Base-by-base conservation (phyloP, 2,113 vertebrate genomes). In the Stictonetta naevosa region DNA sequence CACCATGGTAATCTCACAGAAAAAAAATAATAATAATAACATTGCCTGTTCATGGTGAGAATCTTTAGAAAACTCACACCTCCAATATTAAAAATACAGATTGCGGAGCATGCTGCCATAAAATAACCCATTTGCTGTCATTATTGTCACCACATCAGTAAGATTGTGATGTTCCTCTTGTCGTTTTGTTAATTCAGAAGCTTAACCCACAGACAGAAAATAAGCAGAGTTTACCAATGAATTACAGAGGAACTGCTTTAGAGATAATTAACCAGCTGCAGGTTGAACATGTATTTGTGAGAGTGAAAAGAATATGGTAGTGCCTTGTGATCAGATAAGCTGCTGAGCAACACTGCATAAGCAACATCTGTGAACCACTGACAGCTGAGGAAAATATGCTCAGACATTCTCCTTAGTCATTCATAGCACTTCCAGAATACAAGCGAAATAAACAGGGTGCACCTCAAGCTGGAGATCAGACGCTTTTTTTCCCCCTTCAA, bases 301-400 rank as follows among this genome's bases (percentile, higher is more conserved):
- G 38, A 36, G 38, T 58, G 67, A 81, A 88, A 81, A 74, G 76
- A 52, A 63, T 23, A 71, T 0, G 0, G 33, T 21, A 34, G 13
- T 5, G 6, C 38, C 68, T 90, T 81, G 19, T n/a, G 60, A 94
- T 66, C 59, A 93, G 94, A 77, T 34, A 66, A 86, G 6, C 23
- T 86, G 86, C 91, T 86, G 64, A 94, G n/a, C 76, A 93, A 66
- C 36, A 6, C 2, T 50, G 83, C 56, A 48, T 6, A 40, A 86
- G n/a, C 69, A 94, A 89, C 69, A 92, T 92, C 89, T 89, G 69
- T 56, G 77, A 93, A 86, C 46, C 66, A 75, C 73, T 50, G 22
- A 80, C 5, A 34, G 46, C 44, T 38, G 11, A 64, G 11, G n/a
- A 55, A 79, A 71, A 77, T 63, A 18, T 0, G 4, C 18, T 86